phyloP scores from a whole-genome alignment of 2,113 vertebrate species.

The Artemisiospiza belli region DNA sequence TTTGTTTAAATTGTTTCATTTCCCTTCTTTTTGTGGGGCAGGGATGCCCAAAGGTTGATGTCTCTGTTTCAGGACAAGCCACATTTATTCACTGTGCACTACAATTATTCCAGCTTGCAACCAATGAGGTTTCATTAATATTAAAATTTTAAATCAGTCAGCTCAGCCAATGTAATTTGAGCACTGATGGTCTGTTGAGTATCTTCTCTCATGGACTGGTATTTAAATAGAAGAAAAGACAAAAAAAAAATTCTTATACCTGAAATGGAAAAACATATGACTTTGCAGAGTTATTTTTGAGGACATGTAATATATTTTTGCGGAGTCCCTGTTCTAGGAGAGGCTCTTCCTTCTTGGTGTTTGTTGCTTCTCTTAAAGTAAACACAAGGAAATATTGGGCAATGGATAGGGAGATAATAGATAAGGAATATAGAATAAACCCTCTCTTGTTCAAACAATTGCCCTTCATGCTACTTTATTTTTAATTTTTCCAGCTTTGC shows the following conservation, averaged over 20 bases:
- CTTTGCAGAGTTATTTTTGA: neutral
- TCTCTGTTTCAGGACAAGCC: neutral
- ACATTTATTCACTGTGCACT: fast-evolving
- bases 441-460: neutral
- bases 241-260: neutral
- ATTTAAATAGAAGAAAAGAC: neutral
- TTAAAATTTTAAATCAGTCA: neutral
- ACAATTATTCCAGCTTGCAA: neutral
- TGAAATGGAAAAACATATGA: neutral
- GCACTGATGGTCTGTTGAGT: neutral
- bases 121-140: neutral
- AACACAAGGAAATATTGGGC: neutral
- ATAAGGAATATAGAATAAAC: neutral
- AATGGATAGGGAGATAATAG: neutral
- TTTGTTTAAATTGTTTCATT: neutral
- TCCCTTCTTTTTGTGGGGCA: neutral
- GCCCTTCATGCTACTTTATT: neutral
- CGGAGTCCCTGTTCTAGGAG: neutral
- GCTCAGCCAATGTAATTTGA: neutral
- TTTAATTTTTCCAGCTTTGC: neutral
- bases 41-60: neutral
- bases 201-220: neutral
- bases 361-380: neutral
- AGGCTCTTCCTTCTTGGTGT: neutral
- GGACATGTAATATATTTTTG: neutral